phyloP scores from a whole-genome alignment of 2,113 vertebrate genomes.

The Thermophis baileyi region DNA sequence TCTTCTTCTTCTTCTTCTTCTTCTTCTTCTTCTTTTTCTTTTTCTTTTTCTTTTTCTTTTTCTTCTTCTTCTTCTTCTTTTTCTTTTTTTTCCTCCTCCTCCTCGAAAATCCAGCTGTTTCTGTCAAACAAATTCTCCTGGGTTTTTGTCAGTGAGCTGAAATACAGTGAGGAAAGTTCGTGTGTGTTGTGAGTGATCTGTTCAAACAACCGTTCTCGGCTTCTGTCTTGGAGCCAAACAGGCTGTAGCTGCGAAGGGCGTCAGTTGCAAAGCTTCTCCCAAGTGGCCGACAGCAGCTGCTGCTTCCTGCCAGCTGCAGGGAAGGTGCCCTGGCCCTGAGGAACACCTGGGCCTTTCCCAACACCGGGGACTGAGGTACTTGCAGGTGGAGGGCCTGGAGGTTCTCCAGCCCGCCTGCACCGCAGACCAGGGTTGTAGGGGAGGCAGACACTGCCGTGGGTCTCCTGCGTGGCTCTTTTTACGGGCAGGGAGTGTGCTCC shows the following conservation, averaged over 20 bases:
- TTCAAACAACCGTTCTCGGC: not conserved
- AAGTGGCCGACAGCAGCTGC: not conserved
- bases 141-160: not conserved
- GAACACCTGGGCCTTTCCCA: not conserved
- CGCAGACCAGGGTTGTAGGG: not conserved
- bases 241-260: not conserved
- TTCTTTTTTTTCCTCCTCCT: rapidly evolving
- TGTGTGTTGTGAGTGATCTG: not conserved
- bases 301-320: not conserved
- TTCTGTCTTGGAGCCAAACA: not conserved
- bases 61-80: no score
- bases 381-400: not conserved
- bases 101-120: not conserved
- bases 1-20: no score
- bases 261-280: no score
- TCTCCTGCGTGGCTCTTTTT: not conserved
- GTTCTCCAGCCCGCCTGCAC: no score
- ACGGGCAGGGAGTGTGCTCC: not conserved
- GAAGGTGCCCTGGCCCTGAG: not conserved
- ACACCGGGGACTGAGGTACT: not conserved
- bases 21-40: rapidly evolving
- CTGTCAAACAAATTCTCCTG: not conserved
- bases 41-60: no score
- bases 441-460: not conserved
- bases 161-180: not conserved